Evolutionary conservation across 2,888 invertebrate species (phyloP).

Genomic region (Spodoptera littoralis): DNA sequence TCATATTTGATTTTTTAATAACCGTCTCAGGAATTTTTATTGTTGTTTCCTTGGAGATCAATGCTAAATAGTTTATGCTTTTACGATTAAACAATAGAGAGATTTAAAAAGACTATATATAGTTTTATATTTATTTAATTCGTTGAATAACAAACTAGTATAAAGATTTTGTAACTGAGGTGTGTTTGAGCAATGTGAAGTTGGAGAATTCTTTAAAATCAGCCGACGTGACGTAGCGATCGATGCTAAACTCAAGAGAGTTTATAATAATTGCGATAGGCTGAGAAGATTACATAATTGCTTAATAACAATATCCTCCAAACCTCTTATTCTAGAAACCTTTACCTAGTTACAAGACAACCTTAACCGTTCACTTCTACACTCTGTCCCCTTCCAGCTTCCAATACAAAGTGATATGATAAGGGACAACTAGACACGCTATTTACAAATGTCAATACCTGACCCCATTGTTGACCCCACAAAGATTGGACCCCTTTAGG

Average conservation of each 20-base stretch:
- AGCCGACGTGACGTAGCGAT: too few relatives aligned
- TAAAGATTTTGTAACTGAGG: too few relatives aligned
- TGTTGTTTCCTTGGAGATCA: conserved; percentile 46
- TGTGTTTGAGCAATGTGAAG: too few relatives aligned
- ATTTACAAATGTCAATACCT: conserved; percentile 77
- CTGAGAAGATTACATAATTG: too few relatives aligned
- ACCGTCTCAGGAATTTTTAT: conserved; percentile 40
- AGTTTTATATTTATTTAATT: too few relatives aligned
- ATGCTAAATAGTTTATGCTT: conserved; percentile 38
- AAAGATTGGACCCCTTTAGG: conserved; percentile 56
- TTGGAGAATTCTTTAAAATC: too few relatives aligned
- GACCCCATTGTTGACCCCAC: conserved; percentile 68
- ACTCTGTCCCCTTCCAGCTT: conserved; percentile 15
- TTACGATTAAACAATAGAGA: conserved; percentile 28
- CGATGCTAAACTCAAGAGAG: too few relatives aligned
- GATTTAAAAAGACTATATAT: conserved; percentile 22
- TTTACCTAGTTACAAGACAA: conserved; percentile 5
- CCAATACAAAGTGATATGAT: conserved; percentile 58
- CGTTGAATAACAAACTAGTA: too few relatives aligned
- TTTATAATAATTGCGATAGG: too few relatives aligned
- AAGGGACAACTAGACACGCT: conserved; percentile 66
- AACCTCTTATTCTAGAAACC: background rate
- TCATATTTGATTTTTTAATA: conserved; percentile 55
- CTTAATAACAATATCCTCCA: background rate
- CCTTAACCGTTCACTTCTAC: conserved; percentile 11